These are phyloP conservation scores for Aplochiton taeniatus DNA, from an alignment of 2,797 vertebrate species.

Conservation along the genomic window DNA sequence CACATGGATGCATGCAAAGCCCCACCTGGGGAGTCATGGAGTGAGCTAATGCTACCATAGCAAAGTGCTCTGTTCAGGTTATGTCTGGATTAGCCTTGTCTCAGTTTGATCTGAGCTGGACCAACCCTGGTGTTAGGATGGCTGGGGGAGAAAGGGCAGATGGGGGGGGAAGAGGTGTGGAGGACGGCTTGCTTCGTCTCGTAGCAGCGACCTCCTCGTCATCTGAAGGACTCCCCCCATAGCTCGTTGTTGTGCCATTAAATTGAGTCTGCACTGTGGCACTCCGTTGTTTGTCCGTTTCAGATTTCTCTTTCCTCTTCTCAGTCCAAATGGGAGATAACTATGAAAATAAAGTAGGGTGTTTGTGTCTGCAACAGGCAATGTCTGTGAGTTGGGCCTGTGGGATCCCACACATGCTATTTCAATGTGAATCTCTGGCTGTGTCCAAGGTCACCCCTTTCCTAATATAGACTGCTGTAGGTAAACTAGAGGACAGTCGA, in stretches of 20 bases:
- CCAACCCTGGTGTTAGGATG: not conserved
- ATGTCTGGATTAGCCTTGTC: constrained; percentile 40
- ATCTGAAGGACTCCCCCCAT: no score
- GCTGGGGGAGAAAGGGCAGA: not conserved
- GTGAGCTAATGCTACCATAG: no score
- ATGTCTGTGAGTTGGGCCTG: constrained; percentile 56
- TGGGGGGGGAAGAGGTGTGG: no score
- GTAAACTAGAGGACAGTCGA: constrained; percentile 71
- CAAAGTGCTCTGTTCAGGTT: constrained; percentile 35
- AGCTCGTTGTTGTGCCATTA: no score
- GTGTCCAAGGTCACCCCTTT: constrained; percentile 74
- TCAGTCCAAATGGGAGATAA: constrained; percentile 23
- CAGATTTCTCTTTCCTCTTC: no score
- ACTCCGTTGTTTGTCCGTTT: no score
- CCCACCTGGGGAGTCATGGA: no score
- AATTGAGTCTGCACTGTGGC: no score
- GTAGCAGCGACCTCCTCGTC: no score
- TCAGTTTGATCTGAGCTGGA: constrained; percentile 41
- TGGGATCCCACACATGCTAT: constrained; percentile 65
- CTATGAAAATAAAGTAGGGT: constrained; percentile 24
- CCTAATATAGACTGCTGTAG: constrained; percentile 69
- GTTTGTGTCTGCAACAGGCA: constrained; percentile 60
- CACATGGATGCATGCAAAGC: no score
- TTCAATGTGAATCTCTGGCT: constrained; percentile 67
- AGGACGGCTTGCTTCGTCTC: no score